Percentiles rank a stretch among this genome's conserved stretches.
Evolutionary conservation across 2,888 invertebrate species (phyloP).

Genomic region (Ceriagrion tenellum): DNA sequence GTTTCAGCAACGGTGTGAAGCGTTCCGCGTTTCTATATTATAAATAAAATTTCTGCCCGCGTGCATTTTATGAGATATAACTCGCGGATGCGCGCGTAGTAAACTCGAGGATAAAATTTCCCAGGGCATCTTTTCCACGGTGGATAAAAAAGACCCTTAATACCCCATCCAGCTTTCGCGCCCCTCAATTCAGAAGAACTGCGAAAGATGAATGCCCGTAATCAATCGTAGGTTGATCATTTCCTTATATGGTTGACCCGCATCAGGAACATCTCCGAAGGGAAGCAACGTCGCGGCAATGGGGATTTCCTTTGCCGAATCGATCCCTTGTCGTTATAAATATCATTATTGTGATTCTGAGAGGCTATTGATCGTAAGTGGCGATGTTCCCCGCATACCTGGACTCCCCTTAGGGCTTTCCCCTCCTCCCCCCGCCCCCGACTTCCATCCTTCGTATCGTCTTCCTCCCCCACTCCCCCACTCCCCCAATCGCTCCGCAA

Average conservation of each 20-base stretch:
- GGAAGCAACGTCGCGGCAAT: neutral
- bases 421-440: no score
- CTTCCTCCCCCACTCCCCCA: no score
- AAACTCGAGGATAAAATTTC: neutral
- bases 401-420: neutral
- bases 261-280: neutral
- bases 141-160: neutral
- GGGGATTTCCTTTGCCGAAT: neutral
- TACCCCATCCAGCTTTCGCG: neutral
- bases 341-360: constrained; percentile 9
- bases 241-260: neutral
- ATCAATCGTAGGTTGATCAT: neutral
- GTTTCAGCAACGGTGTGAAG: neutral
- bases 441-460: no score
- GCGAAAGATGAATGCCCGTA: constrained; percentile 9
- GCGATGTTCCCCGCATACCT: neutral
- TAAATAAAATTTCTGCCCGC: neutral
- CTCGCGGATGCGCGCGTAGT: neutral
- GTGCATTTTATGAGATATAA: constrained; percentile 18
- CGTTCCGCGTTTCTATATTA: neutral
- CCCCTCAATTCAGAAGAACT: constrained; percentile 8
- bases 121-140: neutral
- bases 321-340: neutral
- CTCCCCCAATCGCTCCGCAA: no score
- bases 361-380: neutral